phyloP scores from a whole-genome alignment of 2,888 invertebrate genomes.

The Coelinius sp. region DNA sequence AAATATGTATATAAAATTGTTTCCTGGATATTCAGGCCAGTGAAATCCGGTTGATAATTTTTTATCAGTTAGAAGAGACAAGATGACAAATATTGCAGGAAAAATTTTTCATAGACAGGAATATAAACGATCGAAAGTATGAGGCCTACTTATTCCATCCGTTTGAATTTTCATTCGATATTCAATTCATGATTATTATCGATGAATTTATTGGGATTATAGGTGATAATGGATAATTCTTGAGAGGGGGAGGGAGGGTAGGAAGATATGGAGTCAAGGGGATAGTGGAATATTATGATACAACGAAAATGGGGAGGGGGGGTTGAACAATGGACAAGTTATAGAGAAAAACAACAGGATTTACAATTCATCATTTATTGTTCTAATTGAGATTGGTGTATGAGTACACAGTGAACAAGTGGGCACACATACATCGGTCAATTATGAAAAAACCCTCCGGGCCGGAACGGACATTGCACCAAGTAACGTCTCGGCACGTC shows the following conservation, averaged over 20 bases:
- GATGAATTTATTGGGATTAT: not conserved
- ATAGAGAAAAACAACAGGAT: too few species aligned
- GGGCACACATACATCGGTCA: slow-evolving; percentile 51
- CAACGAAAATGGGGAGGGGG: too few species aligned
- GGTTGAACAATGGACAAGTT: too few species aligned
- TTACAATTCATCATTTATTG: not conserved
- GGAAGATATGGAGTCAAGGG: too few species aligned
- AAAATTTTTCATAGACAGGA: not conserved
- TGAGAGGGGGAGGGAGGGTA: too few species aligned
- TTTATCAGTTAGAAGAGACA: not conserved
- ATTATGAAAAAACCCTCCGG: slow-evolving; percentile 58
- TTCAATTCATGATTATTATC: not conserved
- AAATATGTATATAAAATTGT: slow-evolving; percentile 1
- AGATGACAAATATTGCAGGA: not conserved
- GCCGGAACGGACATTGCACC: slow-evolving; percentile 69
- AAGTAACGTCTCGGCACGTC: slow-evolving; percentile 43
- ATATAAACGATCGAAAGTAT: slow-evolving; percentile 25
- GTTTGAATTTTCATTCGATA: not conserved
- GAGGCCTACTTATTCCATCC: slow-evolving; percentile 17
- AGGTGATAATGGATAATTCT: too few species aligned
- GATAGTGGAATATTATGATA: too few species aligned
- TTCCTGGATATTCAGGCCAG: slow-evolving; percentile 62
- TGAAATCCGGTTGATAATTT: slow-evolving; percentile 58
- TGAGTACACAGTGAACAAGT: not conserved
- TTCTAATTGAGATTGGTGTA: not conserved